Evolutionary conservation across 2,797 vertebrate species (phyloP).

Genomic region (Podarcis siculus): DNA sequence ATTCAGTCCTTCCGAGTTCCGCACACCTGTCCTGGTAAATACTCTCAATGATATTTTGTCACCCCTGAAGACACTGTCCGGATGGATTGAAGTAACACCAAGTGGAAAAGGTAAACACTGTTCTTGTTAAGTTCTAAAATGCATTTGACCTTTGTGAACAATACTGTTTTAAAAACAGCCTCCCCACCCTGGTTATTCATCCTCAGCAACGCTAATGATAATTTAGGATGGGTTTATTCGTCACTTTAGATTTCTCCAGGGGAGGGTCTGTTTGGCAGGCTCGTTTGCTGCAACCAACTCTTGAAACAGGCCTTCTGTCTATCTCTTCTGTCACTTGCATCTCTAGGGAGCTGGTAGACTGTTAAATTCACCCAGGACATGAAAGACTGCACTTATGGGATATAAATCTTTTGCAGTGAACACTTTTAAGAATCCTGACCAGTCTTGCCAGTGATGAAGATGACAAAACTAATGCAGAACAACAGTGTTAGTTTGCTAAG

Average conservation of each 20-base stretch:
- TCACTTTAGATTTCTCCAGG: background rate
- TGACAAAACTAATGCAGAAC: background rate
- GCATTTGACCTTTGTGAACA: background rate
- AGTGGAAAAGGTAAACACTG: slow-evolving; percentile 80
- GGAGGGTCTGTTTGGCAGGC: background rate
- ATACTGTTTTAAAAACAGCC: too few species aligned
- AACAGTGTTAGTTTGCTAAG: background rate
- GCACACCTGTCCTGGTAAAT: slow-evolving; percentile 57
- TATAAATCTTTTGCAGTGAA: background rate
- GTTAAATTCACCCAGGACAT: background rate
- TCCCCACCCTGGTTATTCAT: background rate
- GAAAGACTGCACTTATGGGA: background rate
- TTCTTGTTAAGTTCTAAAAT: background rate
- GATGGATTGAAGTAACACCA: slow-evolving; percentile 71
- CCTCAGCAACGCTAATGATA: background rate
- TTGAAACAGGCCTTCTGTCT: background rate
- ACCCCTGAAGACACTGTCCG: slow-evolving; percentile 86
- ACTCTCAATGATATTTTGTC: slow-evolving; percentile 76
- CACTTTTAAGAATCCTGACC: background rate
- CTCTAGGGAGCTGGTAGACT: background rate
- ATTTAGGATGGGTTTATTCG: background rate
- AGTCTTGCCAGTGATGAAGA: background rate
- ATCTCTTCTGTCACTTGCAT: background rate
- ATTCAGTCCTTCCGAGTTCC: slow-evolving; percentile 77
- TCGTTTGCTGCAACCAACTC: background rate